These are phyloP conservation scores for Tanypteryx hageni DNA, from an alignment of 2,888 invertebrate genomes.

Conservation along the genomic window DNA sequence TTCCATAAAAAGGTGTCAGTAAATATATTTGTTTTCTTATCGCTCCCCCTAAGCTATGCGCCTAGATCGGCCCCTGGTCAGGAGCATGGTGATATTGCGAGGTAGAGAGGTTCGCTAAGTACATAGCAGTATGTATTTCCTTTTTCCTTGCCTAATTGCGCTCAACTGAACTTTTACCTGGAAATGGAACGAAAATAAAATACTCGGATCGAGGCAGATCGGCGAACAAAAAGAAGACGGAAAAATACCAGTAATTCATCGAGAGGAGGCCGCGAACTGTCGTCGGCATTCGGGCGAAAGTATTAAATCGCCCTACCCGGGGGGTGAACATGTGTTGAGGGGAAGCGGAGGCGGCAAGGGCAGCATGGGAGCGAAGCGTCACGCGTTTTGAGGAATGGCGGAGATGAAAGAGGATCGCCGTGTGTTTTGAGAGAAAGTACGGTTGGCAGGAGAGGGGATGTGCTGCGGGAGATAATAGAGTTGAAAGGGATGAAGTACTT, in stretches of 20 bases:
- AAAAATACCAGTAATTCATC: not conserved
- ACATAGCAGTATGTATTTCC: too few relatives aligned
- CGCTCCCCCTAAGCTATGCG: too few relatives aligned
- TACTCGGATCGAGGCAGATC: not conserved
- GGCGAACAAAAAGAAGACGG: not conserved
- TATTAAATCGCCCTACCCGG: not conserved
- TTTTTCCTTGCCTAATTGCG: too few relatives aligned
- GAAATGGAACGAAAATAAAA: not conserved
- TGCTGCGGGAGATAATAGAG: not conserved
- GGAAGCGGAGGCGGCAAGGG: not conserved
- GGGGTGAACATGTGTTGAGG: not conserved
- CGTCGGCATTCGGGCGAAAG: not conserved
- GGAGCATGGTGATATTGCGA: too few relatives aligned
- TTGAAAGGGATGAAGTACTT: not conserved
- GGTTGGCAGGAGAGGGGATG: not conserved
- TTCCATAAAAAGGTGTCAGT: too few relatives aligned
- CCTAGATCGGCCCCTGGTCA: too few relatives aligned
- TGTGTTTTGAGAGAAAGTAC: slow-evolving; percentile 13
- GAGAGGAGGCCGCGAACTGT: not conserved
- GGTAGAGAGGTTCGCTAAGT: too few relatives aligned
- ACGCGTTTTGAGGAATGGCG: not conserved
- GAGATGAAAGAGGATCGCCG: slow-evolving; percentile 1
- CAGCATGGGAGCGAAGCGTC: too few relatives aligned
- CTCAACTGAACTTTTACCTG: too few relatives aligned
- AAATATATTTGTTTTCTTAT: too few relatives aligned